Evolutionary conservation across 2,113 vertebrate genomes (phyloP), one percentile per base, ranked within the genome.

Genomic region (Chaetodon auriga): DNA sequence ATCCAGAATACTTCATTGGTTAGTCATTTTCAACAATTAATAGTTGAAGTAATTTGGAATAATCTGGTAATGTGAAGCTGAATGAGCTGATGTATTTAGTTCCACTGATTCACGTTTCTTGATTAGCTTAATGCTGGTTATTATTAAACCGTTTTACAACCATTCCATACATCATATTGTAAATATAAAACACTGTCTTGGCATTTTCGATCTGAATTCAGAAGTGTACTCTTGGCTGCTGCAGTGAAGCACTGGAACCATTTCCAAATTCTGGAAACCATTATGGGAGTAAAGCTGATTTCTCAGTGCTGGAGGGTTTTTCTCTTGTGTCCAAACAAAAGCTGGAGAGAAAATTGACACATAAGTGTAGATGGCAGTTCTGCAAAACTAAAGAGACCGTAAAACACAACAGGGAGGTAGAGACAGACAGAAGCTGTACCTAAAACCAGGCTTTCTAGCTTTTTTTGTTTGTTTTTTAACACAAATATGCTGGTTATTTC

Each of bases 191-290:
- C 6, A 35, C 38, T 12, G 6, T 30, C 12, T 60, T 60, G 25
- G 51, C 11, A 23, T 25, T n/a, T 58, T 41, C 65, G 6, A 43
- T 21, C 48, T 21, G 43, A 36, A 36, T 38, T 18, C 46, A 51
- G n/a, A 25, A 10, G 2, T 30, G n/a, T n/a, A 0, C 51, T 18
- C 15, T 19, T 57, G 36, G 57, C 48, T 54, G 35, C 48, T 60
- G 35, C 21, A 25, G 35, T 41, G 12, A 57, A 25, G 10, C 48
- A 38, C 9, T 41, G 23, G 6, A 30, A 35, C 30, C 46, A 69
- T 65, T 54, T 61, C 62, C 45, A 76, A 49, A 71, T 53, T 72
- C 57, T 63, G 65, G 77, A 60, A 78, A 48, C 25, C 19, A 68
- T 74, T 63, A 68, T 3, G 58, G 10, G 43, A 36, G 30, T 53